Evolutionary conservation across 2,888 invertebrate genomes (phyloP).

Genomic region (Pristionchus mayeri): DNA sequence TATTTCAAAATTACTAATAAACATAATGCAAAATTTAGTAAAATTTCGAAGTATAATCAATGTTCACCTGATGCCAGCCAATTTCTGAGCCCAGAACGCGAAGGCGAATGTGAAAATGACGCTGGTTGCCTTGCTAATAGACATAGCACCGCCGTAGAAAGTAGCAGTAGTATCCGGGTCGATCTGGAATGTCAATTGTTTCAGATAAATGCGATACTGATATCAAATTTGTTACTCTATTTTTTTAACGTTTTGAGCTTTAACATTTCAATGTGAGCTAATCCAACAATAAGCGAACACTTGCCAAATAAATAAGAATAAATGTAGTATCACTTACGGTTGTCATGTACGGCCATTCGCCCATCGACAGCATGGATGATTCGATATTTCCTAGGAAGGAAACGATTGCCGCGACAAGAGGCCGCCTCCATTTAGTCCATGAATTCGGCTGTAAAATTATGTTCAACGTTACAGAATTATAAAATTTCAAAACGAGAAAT

Average conservation of each 20-base stretch:
- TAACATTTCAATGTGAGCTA: no score
- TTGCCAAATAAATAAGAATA: neutral
- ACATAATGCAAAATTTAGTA: neutral
- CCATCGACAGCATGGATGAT: neutral
- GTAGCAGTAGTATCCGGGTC: conserved; percentile 58
- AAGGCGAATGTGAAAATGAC: conserved; percentile 62
- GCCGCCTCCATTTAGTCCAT: conserved; percentile 6
- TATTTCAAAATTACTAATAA: no score
- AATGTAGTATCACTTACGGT: neutral
- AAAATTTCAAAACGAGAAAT: no score
- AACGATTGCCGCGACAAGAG: neutral
- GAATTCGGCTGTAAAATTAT: no score
- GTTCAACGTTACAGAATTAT: no score
- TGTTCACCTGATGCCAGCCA: conserved; percentile 20
- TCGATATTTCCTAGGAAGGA: neutral
- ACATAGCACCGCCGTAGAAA: conserved; percentile 62
- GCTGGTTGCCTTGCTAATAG: conserved; percentile 59
- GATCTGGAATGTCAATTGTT: conserved; percentile 54
- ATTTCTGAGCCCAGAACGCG: conserved; percentile 60
- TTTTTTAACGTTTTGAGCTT: no score
- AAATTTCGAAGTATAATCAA: neutral
- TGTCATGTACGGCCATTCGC: conserved; percentile 30
- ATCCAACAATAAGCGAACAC: no score
- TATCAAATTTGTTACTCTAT: neutral
- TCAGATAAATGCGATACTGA: neutral